These are phyloP conservation scores for Agrypnus murinus DNA, from an alignment of 2,888 invertebrate genomes.

Conservation along the genomic window DNA sequence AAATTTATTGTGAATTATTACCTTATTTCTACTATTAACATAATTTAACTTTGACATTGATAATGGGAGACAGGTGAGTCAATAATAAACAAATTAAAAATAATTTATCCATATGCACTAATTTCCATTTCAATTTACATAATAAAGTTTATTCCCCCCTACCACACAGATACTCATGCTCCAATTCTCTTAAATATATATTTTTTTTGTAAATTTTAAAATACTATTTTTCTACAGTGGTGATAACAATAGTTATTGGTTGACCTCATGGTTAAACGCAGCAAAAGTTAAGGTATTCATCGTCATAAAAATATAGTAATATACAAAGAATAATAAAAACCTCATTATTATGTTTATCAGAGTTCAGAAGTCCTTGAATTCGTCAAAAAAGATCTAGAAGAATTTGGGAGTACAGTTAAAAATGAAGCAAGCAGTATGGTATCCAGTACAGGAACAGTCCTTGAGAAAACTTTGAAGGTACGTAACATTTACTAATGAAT, in stretches of 20 bases:
- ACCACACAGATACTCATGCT: constrained; percentile 18
- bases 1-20: constrained; percentile 44
- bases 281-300: constrained; percentile 71
- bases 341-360: constrained; percentile 70
- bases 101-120: constrained; percentile 32
- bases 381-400: constrained; percentile 85
- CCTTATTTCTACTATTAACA: background rate
- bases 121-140: constrained; percentile 21
- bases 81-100: constrained; percentile 11
- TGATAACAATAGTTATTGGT: constrained; percentile 66
- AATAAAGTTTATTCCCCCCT: constrained; percentile 24
- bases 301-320: constrained; percentile 30
- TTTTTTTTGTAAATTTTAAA: constrained; percentile 7
- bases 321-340: background rate
- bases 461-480: constrained; percentile 83
- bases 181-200: no score
- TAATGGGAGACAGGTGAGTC: constrained; percentile 61
- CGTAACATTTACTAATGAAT: background rate
- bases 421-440: constrained; percentile 81
- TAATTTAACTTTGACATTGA: background rate
- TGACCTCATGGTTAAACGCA: constrained; percentile 70
- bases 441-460: constrained; percentile 78
- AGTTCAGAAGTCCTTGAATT: constrained; percentile 84
- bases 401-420: constrained; percentile 82
- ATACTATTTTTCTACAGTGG: constrained; percentile 58